Conservation (phyloP, 2,888 invertebrate genomes). For the Schrankia costaestrigalis region DNA sequence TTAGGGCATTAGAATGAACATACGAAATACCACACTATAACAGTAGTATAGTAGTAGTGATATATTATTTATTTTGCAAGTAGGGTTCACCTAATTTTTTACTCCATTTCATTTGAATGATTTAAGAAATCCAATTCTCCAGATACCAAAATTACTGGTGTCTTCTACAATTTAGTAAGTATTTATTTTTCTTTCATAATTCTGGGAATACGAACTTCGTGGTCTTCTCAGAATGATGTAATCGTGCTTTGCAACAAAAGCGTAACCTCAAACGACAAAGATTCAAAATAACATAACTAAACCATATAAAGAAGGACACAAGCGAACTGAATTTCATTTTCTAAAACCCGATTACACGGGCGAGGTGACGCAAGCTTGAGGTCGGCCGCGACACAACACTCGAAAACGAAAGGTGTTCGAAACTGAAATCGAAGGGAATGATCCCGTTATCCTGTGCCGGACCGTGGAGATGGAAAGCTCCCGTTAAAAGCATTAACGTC, state of each 20-base stretch:
- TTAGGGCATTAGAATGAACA: too few species aligned
- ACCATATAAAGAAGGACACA: constrained; percentile 70
- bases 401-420: constrained; percentile 75
- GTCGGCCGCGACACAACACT: constrained; percentile 65
- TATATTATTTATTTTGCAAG: too few species aligned
- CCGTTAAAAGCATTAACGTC: constrained; percentile 61
- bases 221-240: too few species aligned
- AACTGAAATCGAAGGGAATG: constrained; percentile 75
- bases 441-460: constrained; percentile 73
- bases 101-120: too few species aligned
- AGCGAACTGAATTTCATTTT: constrained; percentile 75
- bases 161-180: too few species aligned
- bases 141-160: too few species aligned
- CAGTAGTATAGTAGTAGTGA: too few species aligned
- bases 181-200: too few species aligned
- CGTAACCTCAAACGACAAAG: constrained; percentile 39
- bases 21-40: too few species aligned
- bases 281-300: constrained; percentile 58
- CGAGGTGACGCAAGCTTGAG: constrained; percentile 67
- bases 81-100: too few species aligned
- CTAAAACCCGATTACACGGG: constrained; percentile 74
- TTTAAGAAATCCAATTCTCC: too few species aligned
- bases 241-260: constrained; percentile 11
- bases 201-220: too few species aligned
- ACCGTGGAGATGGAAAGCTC: constrained; percentile 71